Percentiles rank a stretch among this genome's conserved stretches.
Evolutionary conservation across 1,140 invertebrate species (phyloP).

Genomic region (Lasioglossum baleicum): DNA sequence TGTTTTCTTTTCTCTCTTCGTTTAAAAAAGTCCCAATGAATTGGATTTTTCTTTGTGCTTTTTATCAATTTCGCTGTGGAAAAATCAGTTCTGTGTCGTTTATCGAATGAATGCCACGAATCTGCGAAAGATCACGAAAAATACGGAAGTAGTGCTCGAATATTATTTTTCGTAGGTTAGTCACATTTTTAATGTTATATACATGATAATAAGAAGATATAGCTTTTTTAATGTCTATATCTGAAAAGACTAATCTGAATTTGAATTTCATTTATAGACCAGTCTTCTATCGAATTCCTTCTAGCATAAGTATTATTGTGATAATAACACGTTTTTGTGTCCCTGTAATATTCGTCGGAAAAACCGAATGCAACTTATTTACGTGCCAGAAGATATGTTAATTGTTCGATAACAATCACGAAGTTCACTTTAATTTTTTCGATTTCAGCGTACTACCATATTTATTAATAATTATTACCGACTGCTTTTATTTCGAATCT

Average conservation of each 20-base stretch:
- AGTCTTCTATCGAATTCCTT: constrained; percentile 18
- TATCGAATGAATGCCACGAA: background rate
- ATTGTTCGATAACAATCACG: background rate
- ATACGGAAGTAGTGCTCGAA: constrained; percentile 1
- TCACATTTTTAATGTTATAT: background rate
- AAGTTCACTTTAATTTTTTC: background rate
- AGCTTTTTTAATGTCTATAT: constrained; percentile 10
- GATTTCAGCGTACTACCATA: background rate
- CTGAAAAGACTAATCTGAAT: constrained; percentile 14
- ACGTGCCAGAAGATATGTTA: background rate
- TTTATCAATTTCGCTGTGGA: constrained; percentile 16
- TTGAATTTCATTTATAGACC: background rate
- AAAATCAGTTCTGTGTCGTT: background rate
- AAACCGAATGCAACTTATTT: background rate
- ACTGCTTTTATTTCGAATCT: constrained; percentile 1
- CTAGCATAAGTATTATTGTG: constrained; percentile 25
- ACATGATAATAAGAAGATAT: background rate
- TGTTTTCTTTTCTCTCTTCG: background rate
- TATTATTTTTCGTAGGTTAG: constrained; percentile 22
- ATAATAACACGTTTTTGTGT: constrained; percentile 19
- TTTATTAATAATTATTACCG: background rate
- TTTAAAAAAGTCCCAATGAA: background rate
- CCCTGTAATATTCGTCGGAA: constrained; percentile 1
- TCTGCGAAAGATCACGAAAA: background rate
- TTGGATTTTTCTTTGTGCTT: constrained; percentile 21